Evolutionary conservation across 1,140 invertebrate species (phyloP).

Genomic region (Drosophila erecta): DNA sequence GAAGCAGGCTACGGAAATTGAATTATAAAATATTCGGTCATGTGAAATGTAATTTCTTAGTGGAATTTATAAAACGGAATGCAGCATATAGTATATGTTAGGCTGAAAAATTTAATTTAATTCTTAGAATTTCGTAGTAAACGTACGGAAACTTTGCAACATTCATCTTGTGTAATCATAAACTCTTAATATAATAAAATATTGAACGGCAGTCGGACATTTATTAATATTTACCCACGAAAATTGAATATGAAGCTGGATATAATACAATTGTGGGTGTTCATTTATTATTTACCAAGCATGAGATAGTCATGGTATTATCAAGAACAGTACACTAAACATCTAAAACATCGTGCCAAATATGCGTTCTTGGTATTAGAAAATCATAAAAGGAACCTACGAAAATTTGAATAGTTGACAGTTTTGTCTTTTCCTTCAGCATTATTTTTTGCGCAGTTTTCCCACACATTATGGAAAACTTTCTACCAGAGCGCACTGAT

Average conservation of each 20-base stretch:
- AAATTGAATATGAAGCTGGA: too few relatives aligned
- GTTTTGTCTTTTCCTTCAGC: conserved; percentile 42
- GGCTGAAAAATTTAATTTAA: neutral
- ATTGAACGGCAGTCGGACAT: neutral
- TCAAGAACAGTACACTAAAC: too few relatives aligned
- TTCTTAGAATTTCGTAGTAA: neutral
- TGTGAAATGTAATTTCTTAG: neutral
- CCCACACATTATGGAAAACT: conserved; percentile 75
- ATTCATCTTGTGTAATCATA: neutral
- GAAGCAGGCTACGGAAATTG: neutral
- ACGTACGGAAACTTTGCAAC: too few relatives aligned
- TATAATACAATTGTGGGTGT: too few relatives aligned
- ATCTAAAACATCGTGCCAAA: neutral
- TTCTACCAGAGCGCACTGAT: conserved; percentile 60
- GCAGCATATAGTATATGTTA: neutral
- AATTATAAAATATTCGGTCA: conserved; percentile 6
- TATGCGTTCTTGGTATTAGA: too few relatives aligned
- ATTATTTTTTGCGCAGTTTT: conserved; percentile 40
- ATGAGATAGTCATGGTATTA: too few relatives aligned
- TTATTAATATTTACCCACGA: neutral
- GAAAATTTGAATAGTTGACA: conserved; percentile 40
- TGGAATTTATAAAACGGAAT: neutral
- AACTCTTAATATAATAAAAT: neutral
- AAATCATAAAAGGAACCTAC: neutral
- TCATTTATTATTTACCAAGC: too few relatives aligned